A percentile compares a stretch with the other conserved stretches of the same genome.
phyloP scores from a whole-genome alignment of 1,140 invertebrate genomes.

The Heliothis subflexa region DNA sequence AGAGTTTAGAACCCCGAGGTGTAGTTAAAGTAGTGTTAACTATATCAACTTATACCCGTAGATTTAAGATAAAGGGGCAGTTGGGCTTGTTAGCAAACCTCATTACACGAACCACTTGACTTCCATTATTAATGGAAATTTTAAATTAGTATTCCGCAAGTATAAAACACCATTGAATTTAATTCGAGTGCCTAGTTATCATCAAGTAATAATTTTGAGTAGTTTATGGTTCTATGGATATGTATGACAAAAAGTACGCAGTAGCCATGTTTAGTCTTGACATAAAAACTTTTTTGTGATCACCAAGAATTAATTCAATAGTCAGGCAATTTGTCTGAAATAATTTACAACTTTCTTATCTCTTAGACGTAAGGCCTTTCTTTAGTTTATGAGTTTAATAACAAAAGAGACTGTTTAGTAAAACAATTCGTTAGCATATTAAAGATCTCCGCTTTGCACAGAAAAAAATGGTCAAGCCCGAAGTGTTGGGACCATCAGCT shows the following conservation, averaged over 20 bases:
- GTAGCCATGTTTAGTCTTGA: constrained; percentile 10
- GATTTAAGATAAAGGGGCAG: constrained; percentile 20
- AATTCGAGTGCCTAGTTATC: constrained; percentile 1
- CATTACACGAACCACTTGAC: neutral
- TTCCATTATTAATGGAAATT: neutral
- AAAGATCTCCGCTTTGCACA: neutral
- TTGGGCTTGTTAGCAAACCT: constrained; percentile 19
- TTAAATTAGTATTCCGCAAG: constrained; percentile 23
- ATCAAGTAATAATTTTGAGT: neutral
- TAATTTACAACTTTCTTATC: constrained; percentile 30
- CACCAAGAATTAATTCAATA: constrained; percentile 4
- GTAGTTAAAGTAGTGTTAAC: constrained; percentile 50
- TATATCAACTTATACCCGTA: neutral
- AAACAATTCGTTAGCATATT: constrained; percentile 11
- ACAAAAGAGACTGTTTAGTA: constrained; percentile 21
- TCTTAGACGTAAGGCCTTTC: neutral
- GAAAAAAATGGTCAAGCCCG: constrained; percentile 24
- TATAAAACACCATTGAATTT: constrained; percentile 3
- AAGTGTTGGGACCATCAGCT: neutral
- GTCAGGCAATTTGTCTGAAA: constrained; percentile 24
- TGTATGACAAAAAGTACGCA: constrained; percentile 14
- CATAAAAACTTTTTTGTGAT: constrained; percentile 5
- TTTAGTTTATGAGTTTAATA: constrained; percentile 27
- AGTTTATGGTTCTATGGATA: neutral
- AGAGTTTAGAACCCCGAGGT: constrained; percentile 60